A percentile compares a stretch with the other conserved stretches of the same genome.
phyloP scores from a whole-genome alignment of 1,140 invertebrate genomes.

The Drosophila ambigua region DNA sequence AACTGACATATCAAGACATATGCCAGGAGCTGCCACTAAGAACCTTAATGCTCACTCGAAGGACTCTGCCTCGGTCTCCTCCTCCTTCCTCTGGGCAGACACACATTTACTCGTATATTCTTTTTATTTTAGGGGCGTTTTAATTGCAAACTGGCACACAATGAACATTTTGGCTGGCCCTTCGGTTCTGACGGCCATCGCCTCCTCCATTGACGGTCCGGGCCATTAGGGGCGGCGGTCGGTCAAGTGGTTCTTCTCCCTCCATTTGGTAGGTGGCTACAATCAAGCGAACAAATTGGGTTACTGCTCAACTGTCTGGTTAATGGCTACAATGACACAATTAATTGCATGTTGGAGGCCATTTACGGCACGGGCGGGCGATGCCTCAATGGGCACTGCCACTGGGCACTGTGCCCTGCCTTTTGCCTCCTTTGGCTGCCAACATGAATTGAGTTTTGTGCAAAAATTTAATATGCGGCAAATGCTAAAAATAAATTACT shows the following conservation, averaged over 20 bases:
- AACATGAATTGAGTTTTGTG: conserved; percentile 67
- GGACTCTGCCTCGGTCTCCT: neutral
- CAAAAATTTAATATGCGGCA: conserved; percentile 69
- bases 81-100: too few species aligned
- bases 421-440: conserved; percentile 18
- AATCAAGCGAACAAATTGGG: conserved; percentile 78
- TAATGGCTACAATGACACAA: conserved; percentile 81
- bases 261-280: conserved; percentile 20
- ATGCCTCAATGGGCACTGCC: neutral
- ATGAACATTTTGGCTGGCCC: conserved; percentile 20
- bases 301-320: conserved; percentile 81
- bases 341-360: conserved; percentile 76
- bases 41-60: conserved; percentile 30
- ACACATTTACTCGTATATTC: conserved; percentile 25
- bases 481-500: conserved; percentile 72
- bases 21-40: conserved; percentile 30
- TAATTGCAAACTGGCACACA: conserved; percentile 75
- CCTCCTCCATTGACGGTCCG: conserved; percentile 3
- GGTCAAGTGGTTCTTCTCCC: conserved; percentile 46
- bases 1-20: conserved; percentile 78
- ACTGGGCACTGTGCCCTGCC: neutral
- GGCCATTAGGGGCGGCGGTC: conserved; percentile 64
- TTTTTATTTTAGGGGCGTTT: conserved; percentile 57
- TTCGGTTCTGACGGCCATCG: conserved; percentile 17
- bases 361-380: conserved; percentile 37